Evolutionary conservation across 35 echinoderm and acorn worm species (phyloP).

Genomic region (Apostichopus parvimensis): DNA sequence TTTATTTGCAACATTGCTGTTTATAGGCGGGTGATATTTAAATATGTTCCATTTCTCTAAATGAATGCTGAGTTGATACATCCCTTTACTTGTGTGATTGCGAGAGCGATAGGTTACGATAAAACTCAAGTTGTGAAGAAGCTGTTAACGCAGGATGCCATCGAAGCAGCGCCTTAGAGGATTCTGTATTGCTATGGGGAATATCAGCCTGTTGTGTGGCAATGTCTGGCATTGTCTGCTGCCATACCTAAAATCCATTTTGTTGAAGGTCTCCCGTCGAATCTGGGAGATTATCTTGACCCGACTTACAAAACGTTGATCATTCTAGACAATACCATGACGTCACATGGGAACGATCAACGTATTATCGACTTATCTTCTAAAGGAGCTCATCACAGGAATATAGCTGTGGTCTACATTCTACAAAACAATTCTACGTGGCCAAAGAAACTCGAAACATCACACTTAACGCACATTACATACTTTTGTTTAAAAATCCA

Average conservation of each 20-base stretch:
- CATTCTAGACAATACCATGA: slow-evolving; percentile 32
- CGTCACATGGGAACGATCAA: slow-evolving; percentile 6
- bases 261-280: slow-evolving; percentile 19
- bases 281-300: neutral
- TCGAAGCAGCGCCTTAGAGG: slow-evolving; percentile 48
- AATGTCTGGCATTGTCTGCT: neutral
- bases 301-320: neutral
- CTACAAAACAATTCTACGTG: neutral
- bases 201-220: slow-evolving; percentile 46
- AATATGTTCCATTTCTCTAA: neutral
- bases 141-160: slow-evolving; percentile 35
- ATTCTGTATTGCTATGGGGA: slow-evolving; percentile 50
- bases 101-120: slow-evolving; percentile 33
- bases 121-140: slow-evolving; percentile 51
- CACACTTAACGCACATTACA: slow-evolving; percentile 58
- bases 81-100: slow-evolving; percentile 34
- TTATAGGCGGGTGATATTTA: neutral
- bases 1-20: neutral
- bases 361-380: slow-evolving; percentile 17
- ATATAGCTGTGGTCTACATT: slow-evolving; percentile 28
- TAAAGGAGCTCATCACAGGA: slow-evolving; percentile 37
- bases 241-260: slow-evolving; percentile 42
- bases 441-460: slow-evolving; percentile 55
- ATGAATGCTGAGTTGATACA: neutral
- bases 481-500: slow-evolving; percentile 55